Percentiles rank a stretch among this genome's conserved stretches.
These are phyloP conservation scores for Musca vetustissima DNA, from an alignment of 1,140 invertebrate species.

Conservation along the genomic window DNA sequence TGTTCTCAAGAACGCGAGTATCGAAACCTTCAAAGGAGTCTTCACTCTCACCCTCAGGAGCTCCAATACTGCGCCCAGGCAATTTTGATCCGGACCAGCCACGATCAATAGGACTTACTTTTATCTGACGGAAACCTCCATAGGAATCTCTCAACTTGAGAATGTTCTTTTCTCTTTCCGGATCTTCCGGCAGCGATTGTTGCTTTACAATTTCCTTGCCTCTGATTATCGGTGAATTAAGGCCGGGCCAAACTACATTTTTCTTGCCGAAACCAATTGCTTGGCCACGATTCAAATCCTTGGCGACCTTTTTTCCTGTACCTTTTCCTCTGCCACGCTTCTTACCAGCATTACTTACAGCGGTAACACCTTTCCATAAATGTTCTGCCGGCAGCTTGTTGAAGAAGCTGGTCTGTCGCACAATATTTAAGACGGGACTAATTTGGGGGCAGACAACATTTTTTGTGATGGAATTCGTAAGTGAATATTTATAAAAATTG, in stretches of 20 bases:
- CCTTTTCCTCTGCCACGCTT: conserved; percentile 92
- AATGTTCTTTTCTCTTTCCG: conserved; percentile 70
- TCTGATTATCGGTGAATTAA: conserved; percentile 79
- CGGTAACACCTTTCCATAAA: conserved; percentile 92
- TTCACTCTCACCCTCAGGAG: conserved; percentile 80
- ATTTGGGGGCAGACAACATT: too few relatives aligned
- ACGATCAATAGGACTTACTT: conserved; percentile 77
- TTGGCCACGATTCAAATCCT: conserved; percentile 90
- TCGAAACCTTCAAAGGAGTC: conserved; percentile 88
- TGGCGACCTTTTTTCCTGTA: conserved; percentile 68
- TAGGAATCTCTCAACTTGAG: conserved; percentile 72
- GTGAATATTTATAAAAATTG: too few relatives aligned
- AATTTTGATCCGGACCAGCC: conserved; percentile 85
- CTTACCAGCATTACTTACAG: conserved; percentile 93
- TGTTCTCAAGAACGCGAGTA: conserved; percentile 79
- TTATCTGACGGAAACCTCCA: conserved; percentile 62
- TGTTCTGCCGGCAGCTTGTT: conserved; percentile 66
- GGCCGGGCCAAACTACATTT: conserved; percentile 89
- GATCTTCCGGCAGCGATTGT: conserved; percentile 70
- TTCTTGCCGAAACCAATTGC: conserved; percentile 82
- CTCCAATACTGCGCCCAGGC: conserved; percentile 82
- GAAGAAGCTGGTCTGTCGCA: too few relatives aligned
- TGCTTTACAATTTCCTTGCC: conserved; percentile 75
- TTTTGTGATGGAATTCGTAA: too few relatives aligned
- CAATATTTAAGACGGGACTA: too few relatives aligned